phyloP scores from a whole-genome alignment of 2,113 vertebrate genomes.

The Carassius gibelio region DNA sequence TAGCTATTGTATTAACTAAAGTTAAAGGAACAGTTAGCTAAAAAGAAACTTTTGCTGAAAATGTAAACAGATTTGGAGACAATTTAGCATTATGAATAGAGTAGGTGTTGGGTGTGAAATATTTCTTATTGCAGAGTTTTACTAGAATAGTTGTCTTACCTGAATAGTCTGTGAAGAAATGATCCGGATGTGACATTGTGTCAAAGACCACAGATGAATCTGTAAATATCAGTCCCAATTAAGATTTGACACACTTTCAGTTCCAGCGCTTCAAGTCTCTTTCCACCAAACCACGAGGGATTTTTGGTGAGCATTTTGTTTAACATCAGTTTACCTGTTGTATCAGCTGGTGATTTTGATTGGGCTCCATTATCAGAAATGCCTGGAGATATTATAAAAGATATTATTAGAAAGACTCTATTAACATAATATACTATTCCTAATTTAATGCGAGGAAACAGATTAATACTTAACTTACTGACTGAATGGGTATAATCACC shows the following conservation, averaged over 20 bases:
- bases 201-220: constrained; percentile 23
- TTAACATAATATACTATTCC: not conserved
- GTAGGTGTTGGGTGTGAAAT: too few relatives aligned
- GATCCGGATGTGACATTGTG: constrained; percentile 47
- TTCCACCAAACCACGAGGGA: not conserved
- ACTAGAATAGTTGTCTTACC: constrained; percentile 30
- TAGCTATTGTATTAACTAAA: not conserved
- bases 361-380: constrained; percentile 42
- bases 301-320: not conserved
- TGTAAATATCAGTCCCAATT: constrained; percentile 17
- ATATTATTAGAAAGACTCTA: not conserved
- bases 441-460: not conserved
- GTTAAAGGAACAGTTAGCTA: not conserved
- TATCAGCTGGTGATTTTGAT: constrained; percentile 13
- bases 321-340: constrained; percentile 47
- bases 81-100: too few relatives aligned
- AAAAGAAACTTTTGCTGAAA: not conserved
- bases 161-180: constrained; percentile 44
- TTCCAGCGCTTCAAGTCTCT: not conserved
- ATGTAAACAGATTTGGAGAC: too few relatives aligned
- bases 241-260: not conserved
- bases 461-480: constrained; percentile 20
- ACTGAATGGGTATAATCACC: constrained; percentile 6
- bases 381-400: constrained; percentile 40
- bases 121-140: too few relatives aligned